Base-by-base conservation (phyloP, 2,888 invertebrate species). In the Hipparchia semele region DNA sequence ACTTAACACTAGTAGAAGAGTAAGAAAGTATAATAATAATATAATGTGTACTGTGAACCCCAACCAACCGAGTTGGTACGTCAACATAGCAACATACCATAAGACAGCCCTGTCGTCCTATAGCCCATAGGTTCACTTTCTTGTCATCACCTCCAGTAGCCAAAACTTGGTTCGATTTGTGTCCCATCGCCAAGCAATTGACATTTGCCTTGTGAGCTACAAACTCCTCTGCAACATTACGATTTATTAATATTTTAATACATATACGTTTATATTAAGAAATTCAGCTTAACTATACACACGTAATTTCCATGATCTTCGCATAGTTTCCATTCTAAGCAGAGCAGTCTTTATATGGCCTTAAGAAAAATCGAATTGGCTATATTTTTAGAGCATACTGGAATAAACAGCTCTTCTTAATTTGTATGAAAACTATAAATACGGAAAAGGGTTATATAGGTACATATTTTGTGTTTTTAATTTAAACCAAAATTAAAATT, bases 71-170 rank as follows among this genome's bases (percentile, higher is more conserved):
- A 6, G n/a, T n/a, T 56, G 6, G 5, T 58, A 13, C 6, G 7
- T n/a, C n/a, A 64, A 23, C 49, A 62, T 62, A 49, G 49, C 9
- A 49, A 64, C 94, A 88, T 90, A 98, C 98, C 98, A 99, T 98
- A 84, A 99, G 97, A 93, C 98, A 99, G 89, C 97, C 98, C 83
- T 97, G 97, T 86, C 99, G 97, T 58, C 99, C 99, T 78, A 99
- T 97, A 12, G 99, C 98, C 99, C 99, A 99, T 79, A 99, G 93
- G 91, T 99, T 99, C 70, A 99, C 99, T 92, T 99, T 99, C 88
- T 98, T 98, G 94, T 99, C 99, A 88, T 99, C 98, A 75, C 99
- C 99, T 72, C 99, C 99, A 75, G 98, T 98, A 59, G 97, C 98
- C 88, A 98, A 95, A 70, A 98, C 98, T 85, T 98, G 96, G 79